phyloP scores from a whole-genome alignment of 2,888 invertebrate genomes.

The Mythimna pallens region DNA sequence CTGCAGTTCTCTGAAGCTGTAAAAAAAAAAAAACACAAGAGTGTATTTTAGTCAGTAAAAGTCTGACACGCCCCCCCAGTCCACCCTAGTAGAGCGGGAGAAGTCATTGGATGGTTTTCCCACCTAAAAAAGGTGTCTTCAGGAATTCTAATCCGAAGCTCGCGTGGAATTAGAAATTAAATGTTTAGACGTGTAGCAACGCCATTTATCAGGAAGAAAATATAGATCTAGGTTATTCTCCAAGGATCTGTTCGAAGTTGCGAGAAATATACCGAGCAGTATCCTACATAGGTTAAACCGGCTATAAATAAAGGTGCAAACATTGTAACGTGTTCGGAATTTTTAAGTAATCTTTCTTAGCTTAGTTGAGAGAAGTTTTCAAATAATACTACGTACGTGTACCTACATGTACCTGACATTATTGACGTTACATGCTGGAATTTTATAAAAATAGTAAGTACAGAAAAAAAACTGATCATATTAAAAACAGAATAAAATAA shows the following conservation, averaged over 20 bases:
- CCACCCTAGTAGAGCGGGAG: too few species aligned
- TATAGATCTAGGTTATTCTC: slow-evolving; percentile 62
- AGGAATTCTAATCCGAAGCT: slow-evolving; percentile 20
- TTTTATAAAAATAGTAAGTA: background rate
- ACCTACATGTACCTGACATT: slow-evolving; percentile 6
- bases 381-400: slow-evolving; percentile 36
- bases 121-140: background rate
- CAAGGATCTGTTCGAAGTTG: slow-evolving; percentile 51
- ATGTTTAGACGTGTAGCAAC: slow-evolving; percentile 50
- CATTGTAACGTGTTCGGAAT: slow-evolving; percentile 47
- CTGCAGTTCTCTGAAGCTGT: too few species aligned
- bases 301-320: slow-evolving; percentile 60
- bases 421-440: background rate
- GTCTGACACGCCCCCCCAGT: too few species aligned
- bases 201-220: slow-evolving; percentile 61
- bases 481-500: too few species aligned
- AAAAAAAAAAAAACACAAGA: too few species aligned
- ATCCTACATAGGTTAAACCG: slow-evolving; percentile 51
- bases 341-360: slow-evolving; percentile 41
- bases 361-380: slow-evolving; percentile 38
- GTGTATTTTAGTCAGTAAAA: too few species aligned
- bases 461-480: too few species aligned
- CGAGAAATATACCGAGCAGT: slow-evolving; percentile 54
- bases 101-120: too few species aligned
- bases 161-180: slow-evolving; percentile 54